Evolutionary conservation across 2,888 invertebrate species (phyloP).

Genomic region (Apoderus coryli): DNA sequence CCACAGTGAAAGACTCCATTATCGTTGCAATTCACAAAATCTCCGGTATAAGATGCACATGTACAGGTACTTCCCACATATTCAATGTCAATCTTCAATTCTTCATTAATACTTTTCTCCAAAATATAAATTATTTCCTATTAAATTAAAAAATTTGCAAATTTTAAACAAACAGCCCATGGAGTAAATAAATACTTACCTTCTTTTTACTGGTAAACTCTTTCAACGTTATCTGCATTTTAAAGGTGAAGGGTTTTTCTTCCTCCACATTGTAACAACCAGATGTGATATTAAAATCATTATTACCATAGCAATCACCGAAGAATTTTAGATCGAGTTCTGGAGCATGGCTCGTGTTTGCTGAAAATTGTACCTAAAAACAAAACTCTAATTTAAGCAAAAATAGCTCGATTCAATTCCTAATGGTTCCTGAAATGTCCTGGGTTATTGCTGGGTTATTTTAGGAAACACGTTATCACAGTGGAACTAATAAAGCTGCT

Average conservation of each 20-base stretch:
- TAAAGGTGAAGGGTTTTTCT: slow-evolving; percentile 48
- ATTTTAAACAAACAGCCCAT: no score
- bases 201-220: slow-evolving; percentile 38
- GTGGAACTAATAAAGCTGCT: no score
- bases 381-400: no score
- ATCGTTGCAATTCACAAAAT: slow-evolving; percentile 10
- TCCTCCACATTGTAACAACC: slow-evolving; percentile 45
- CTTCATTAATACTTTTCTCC: slow-evolving; percentile 61
- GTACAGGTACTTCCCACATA: slow-evolving; percentile 20
- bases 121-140: slow-evolving; percentile 44
- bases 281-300: slow-evolving; percentile 29
- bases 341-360: slow-evolving; percentile 43
- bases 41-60: slow-evolving; percentile 14
- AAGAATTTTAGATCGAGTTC: slow-evolving; percentile 53
- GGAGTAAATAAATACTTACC: slow-evolving; percentile 29
- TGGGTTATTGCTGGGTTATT: no score
- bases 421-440: no score
- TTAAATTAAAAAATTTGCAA: neutral
- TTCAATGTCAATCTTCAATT: slow-evolving; percentile 53
- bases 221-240: slow-evolving; percentile 43
- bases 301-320: slow-evolving; percentile 48
- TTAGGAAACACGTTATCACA: no score
- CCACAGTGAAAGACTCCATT: slow-evolving; percentile 17
- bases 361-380: slow-evolving; percentile 47
- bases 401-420: no score